phyloP scores from a whole-genome alignment of 2,797 vertebrate species.

The Todus mexicanus region DNA sequence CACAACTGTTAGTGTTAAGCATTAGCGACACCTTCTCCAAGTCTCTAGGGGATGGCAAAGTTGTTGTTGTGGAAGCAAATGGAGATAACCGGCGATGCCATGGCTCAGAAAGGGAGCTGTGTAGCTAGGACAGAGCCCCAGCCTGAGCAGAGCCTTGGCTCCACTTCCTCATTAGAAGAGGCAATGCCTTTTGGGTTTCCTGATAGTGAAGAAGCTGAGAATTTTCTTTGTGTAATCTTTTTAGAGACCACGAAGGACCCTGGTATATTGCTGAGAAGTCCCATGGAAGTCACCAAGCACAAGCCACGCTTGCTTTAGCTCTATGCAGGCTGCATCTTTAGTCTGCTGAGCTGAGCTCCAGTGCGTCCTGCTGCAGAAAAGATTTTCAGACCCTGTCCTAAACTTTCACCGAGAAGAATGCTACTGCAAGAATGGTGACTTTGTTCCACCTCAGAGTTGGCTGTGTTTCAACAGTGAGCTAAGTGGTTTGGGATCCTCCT shows the following conservation, averaged over 20 bases:
- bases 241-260: too few relatives aligned
- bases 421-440: neutral
- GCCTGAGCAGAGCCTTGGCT: neutral
- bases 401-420: neutral
- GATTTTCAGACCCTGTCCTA: neutral
- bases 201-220: neutral
- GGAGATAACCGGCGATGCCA: fast-evolving
- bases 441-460: neutral
- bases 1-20: neutral
- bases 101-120: neutral
- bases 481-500: conserved; percentile 52
- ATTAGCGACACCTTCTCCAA: neutral
- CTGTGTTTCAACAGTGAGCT: neutral
- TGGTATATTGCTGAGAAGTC: too few relatives aligned
- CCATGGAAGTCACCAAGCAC: neutral
- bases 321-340: neutral
- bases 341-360: neutral
- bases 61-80: neutral
- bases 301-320: neutral
- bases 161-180: neutral
- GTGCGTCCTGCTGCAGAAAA: neutral
- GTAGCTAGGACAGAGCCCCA: neutral
- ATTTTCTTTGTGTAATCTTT: neutral
- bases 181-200: neutral
- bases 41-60: neutral